Percentiles rank a stretch among this genome's conserved stretches.
These are phyloP conservation scores for Anthoptus insignis DNA, from an alignment of 2,888 invertebrate species.

Conservation along the genomic window DNA sequence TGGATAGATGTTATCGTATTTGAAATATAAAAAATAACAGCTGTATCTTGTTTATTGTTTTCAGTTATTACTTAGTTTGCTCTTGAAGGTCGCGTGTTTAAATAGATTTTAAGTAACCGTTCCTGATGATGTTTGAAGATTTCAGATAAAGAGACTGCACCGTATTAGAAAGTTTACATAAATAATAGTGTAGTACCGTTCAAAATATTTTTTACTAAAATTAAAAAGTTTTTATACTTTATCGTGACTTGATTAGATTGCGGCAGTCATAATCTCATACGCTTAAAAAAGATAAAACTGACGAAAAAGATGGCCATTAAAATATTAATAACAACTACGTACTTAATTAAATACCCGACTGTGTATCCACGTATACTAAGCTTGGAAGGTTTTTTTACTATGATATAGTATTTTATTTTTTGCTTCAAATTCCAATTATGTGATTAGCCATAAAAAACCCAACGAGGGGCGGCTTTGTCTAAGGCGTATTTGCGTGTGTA, in stretches of 20 bases:
- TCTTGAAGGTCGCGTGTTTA: slow-evolving; percentile 17
- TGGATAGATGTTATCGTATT: slow-evolving; percentile 20
- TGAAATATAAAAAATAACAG: slow-evolving; percentile 9
- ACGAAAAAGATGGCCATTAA: neutral
- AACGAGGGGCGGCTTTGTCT: slow-evolving; percentile 1
- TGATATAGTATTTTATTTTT: slow-evolving; percentile 3
- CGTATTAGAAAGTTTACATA: neutral
- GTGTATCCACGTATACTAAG: too few relatives aligned
- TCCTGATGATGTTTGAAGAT: neutral
- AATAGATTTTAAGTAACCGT: neutral
- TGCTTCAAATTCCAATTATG: slow-evolving; percentile 7
- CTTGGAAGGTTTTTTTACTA: too few relatives aligned
- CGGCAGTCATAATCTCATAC: neutral
- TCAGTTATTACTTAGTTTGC: slow-evolving; percentile 4
- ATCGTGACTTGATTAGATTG: neutral
- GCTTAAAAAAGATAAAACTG: neutral
- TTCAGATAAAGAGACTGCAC: too few relatives aligned
- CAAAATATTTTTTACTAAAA: neutral
- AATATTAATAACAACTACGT: neutral
- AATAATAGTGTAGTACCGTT: neutral
- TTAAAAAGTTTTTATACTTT: neutral
- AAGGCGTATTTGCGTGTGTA: slow-evolving; percentile 7
- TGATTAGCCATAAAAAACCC: slow-evolving; percentile 4
- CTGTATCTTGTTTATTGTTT: slow-evolving; percentile 24
- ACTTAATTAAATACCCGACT: neutral